These are phyloP conservation scores for Parnassius orleans DNA, from an alignment of 2,888 invertebrate genomes.

Conservation along the genomic window DNA sequence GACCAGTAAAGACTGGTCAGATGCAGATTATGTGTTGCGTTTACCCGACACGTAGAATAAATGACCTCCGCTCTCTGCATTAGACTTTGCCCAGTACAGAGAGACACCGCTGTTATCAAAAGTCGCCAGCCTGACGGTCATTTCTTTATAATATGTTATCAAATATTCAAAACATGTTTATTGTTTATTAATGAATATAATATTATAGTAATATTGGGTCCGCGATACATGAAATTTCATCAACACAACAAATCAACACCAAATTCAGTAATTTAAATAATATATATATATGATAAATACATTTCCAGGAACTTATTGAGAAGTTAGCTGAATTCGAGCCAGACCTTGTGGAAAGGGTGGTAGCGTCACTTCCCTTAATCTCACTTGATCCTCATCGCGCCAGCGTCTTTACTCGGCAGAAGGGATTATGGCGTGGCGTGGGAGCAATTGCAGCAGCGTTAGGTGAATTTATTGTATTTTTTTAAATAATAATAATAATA, in stretches of 20 bases:
- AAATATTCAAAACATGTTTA: too few species aligned
- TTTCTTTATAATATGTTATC: too few species aligned
- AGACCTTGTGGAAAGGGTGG: slow-evolving; percentile 85
- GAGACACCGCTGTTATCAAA: too few species aligned
- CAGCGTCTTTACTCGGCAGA: slow-evolving; percentile 60
- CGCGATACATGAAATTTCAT: neutral
- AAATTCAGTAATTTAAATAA: too few species aligned
- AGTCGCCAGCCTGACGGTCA: too few species aligned
- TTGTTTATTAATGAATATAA: neutral
- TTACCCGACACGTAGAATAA: too few species aligned
- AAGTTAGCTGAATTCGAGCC: slow-evolving; percentile 83
- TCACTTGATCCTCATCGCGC: slow-evolving; percentile 72
- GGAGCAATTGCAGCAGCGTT: slow-evolving; percentile 69
- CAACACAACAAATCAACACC: too few species aligned
- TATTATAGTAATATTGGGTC: neutral
- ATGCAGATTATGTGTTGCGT: too few species aligned
- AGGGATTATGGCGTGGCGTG: slow-evolving; percentile 64
- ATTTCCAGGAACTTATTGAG: slow-evolving; percentile 80
- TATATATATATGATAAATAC: neutral
- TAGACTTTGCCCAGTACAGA: too few species aligned
- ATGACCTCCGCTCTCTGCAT: too few species aligned
- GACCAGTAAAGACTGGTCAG: too few species aligned
- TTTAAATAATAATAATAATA: neutral
- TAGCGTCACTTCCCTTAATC: slow-evolving; percentile 71
- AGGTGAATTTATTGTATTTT: slow-evolving; percentile 39